Base-by-base conservation (phyloP, 2,113 vertebrate species). In the Danionella cerebrum region DNA sequence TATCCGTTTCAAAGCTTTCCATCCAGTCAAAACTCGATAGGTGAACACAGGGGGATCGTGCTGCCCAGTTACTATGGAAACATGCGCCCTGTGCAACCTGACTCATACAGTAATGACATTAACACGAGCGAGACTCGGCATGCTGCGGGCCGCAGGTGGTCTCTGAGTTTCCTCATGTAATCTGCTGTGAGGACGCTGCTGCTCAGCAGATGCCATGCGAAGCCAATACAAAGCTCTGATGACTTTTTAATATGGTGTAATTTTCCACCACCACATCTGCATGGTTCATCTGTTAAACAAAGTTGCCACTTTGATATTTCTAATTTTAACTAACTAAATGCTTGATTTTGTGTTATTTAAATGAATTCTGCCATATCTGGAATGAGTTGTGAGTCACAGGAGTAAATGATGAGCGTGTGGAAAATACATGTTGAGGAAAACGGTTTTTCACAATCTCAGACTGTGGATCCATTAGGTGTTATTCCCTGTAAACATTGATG, bases 101-200 rank as follows among this genome's bases (percentile, higher is more conserved):
- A 76, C 52, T 69, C 59, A 36, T 69, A 14, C 52, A 45, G 21
- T 41, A 54, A 58, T 45, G 52, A 66, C 66, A 51, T 48, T 71
- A 36, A 27, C 33, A 27, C 3, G 27, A 54, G 10, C 4, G 39
- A 54, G 57, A 64, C 9, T 54, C 38, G 44, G 72, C 50, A 14
- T 53, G 64, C 22, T 60, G 13, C 5, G 39, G 31, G 21, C 63
- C 58, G 18, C 38, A 39, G 24, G 64, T 24, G 48, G 67, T 24
- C 22, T 36, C 39, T 60, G 39, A 59, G 50, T 47, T 27, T 52
- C 44, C 11, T 35, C 3, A 3, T 27, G 31, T 54, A 47, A 60
- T 55, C 22, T 35, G n/a, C 42, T 65, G 59, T 29, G 24, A 59
- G 54, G 68, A 70, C 25, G 7, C 36, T 19, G 18, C 11, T 42